These are phyloP conservation scores for Laticauda colubrina DNA, from an alignment of 2,113 vertebrate genomes.

Conservation along the genomic window DNA sequence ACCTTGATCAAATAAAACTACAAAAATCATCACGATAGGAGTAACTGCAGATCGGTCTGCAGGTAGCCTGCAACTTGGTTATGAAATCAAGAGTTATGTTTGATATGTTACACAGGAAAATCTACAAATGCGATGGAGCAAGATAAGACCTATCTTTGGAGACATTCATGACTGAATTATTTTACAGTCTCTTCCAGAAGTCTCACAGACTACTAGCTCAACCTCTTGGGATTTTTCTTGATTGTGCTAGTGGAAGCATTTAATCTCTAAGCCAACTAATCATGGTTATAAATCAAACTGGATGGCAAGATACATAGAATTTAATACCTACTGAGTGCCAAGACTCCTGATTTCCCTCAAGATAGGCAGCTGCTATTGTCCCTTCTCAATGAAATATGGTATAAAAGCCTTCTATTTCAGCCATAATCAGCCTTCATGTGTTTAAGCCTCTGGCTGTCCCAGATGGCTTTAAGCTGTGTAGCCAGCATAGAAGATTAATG, in stretches of 20 bases:
- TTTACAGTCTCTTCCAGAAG: not conserved
- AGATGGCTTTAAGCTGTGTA: not conserved
- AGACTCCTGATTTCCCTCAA: not conserved
- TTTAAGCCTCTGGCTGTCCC: conserved; percentile 37
- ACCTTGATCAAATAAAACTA: fast-evolving
- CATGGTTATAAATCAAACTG: not conserved
- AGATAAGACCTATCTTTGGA: not conserved
- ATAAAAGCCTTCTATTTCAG: conserved; percentile 38
- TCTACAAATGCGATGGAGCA: not conserved
- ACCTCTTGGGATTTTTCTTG: not conserved
- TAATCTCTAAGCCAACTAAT: not conserved
- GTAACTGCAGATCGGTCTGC: not conserved
- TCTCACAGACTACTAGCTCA: not conserved
- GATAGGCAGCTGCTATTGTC: not conserved
- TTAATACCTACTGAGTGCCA: not conserved
- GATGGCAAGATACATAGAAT: not conserved
- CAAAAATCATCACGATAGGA: not conserved
- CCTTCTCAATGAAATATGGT: not conserved
- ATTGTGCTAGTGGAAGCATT: not conserved
- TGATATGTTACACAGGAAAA: fast-evolving
- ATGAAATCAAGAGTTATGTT: not conserved
- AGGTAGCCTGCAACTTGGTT: not conserved
- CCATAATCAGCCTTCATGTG: conserved; percentile 28
- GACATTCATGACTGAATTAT: not conserved
- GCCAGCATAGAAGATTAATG: conserved; percentile 53